Base-by-base conservation (phyloP, 2,113 vertebrate genomes). In the Psilopogon haemacephalus region DNA sequence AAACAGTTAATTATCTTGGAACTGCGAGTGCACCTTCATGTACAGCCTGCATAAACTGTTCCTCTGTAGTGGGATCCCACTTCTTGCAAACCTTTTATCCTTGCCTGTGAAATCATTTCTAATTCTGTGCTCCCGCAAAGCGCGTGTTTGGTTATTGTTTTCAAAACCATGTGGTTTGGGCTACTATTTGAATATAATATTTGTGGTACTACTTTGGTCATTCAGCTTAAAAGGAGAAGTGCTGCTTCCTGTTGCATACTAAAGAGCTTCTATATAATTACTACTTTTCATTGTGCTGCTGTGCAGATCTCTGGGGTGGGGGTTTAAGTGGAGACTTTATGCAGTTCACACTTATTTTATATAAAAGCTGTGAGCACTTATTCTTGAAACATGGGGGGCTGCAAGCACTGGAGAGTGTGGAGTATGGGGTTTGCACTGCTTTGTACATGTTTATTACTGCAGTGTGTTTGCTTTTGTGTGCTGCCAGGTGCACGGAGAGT, bases 111-210 rank as follows among this genome's bases (percentile, higher is more conserved):
- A 96, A 89, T 93, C 0, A 54, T 72, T 95, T 91, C 89, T 79
- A 88, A 84, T 79, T 87, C 62, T 46, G 30, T 73, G 81, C 60
- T 94, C 32, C 84, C 35, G 9, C 84, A 88, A 96, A 95, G 67
- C 42, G 30, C 85, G 88, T 72, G 81, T 56, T 84, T 70, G 44
- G 74, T 93, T 94, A 80, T 94, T 96, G 95, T 96, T 96, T 95
- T 91, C 72, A 80, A 83, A 96, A 86, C 69, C 89, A 78, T 76
- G 90, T 86, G 77, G 52, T 70, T 91, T 82, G n/a, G 78, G 69
- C 44, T 90, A 83, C 94, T 95, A 81, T 94, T 94, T 91, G 87
- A 96, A 88, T 95, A 89, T 74, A 71, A 75, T 94, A 90, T 97
- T 97, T 95, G 93, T 79, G 65, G 54, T 89, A 73, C 56, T 76